Evolutionary conservation across 2,888 invertebrate genomes (phyloP).

Genomic region (Drosophila emarginata): DNA sequence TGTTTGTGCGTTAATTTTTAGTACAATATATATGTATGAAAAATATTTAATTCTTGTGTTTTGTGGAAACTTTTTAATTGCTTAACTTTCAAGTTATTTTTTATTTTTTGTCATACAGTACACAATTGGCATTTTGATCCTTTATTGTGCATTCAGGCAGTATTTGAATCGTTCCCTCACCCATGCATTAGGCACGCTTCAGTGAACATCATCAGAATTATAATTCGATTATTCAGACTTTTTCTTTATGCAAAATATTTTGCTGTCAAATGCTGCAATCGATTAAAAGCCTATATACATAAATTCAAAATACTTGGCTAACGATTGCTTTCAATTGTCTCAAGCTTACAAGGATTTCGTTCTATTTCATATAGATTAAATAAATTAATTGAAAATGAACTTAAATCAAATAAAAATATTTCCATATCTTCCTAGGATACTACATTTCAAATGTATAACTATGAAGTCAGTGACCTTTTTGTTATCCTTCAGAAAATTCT

Average conservation of each 20-base stretch:
- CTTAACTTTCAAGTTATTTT: slow-evolving; percentile 52
- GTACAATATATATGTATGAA: slow-evolving; percentile 5
- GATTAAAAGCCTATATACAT: background rate
- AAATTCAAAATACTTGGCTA: background rate
- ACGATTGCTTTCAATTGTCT: too few species aligned
- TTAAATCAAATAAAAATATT: too few species aligned
- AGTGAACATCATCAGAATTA: slow-evolving; percentile 24
- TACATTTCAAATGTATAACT: too few species aligned
- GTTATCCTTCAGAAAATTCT: background rate
- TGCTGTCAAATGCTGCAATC: slow-evolving; percentile 6
- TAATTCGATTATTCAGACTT: slow-evolving; percentile 3
- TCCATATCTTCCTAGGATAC: too few species aligned
- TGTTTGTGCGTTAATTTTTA: slow-evolving; percentile 75
- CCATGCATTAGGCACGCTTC: slow-evolving; percentile 52
- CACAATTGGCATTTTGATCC: slow-evolving; percentile 49
- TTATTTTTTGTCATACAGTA: slow-evolving; percentile 10
- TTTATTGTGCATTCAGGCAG: slow-evolving; percentile 27
- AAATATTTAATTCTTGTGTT: slow-evolving; percentile 33
- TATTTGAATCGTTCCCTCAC: slow-evolving; percentile 44
- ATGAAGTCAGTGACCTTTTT: too few species aligned
- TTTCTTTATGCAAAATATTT: slow-evolving; percentile 2
- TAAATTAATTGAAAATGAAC: too few species aligned
- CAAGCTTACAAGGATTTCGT: background rate
- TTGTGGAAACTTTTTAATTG: slow-evolving; percentile 71
- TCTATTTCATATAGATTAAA: too few species aligned